Evolutionary conservation across 2,888 invertebrate species (phyloP), one percentile per base, ranked within the genome.

Genomic region (Synergus japonicus): DNA sequence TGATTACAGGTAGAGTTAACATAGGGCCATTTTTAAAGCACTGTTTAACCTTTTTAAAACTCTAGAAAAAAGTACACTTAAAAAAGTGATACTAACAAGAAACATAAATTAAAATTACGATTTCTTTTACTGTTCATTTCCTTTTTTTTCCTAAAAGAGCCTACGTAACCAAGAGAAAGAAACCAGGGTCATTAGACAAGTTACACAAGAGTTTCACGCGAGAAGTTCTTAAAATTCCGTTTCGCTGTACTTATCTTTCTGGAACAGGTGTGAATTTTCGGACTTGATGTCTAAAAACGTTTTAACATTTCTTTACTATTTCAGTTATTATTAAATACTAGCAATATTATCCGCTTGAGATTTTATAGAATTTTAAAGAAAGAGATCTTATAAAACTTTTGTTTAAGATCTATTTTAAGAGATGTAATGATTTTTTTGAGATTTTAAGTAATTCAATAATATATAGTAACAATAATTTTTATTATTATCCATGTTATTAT

Each of bases 181-280:
- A 41, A 15, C 65, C 65, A 63, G 60, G 60, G 60, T 63, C 60
- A 65, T 65, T 65, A 65, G 41, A 41, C n/a, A 65, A 65, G 65
- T 65, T 65, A 65, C 65, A 65, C 65, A 65, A 65, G 65, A 65
- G 41, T 65, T 65, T 65, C 65, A 65, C 37, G 41, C 41, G 41
- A 7, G 65, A 65, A 65, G 65, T 41, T 41, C 41, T 13, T 65
- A 65, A 63, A 63, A 58, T 65, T 41, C 65, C 37, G 37, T 65
- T 41, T 65, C 65, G 41, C 8, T 65, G 15, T 65, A 41, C 41
- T 65, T 41, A 65, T 65, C 65, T 65, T 65, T 65, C 65, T 41
- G 41, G 37, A 65, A 65, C n/a, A 65, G 15, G 41, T 65, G 41
- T 65, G 65, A 65, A 65, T 37, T 65, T 15, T 65, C 41, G 4